Conservation (phyloP, 2,888 invertebrate genomes). For the Dorcus parallelipipedus region DNA sequence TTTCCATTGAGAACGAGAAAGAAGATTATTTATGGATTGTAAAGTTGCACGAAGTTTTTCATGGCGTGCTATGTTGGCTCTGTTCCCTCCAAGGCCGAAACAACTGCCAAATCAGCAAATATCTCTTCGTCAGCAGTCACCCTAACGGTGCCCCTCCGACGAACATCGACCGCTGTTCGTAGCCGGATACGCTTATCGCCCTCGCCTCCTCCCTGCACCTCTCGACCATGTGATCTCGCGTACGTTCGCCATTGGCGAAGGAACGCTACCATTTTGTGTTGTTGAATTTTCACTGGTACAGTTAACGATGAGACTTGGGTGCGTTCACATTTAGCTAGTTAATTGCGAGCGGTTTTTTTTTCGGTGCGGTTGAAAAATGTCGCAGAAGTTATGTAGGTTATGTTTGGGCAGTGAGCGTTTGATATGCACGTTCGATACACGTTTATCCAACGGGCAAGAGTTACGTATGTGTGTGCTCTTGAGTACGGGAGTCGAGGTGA, state of each 20-base stretch:
- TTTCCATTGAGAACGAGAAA: no score
- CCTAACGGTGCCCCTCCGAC: background rate
- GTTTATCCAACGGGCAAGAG: constrained; percentile 15
- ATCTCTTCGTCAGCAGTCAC: background rate
- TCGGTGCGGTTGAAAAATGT: background rate
- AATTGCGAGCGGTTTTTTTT: background rate
- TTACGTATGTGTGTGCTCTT: constrained; percentile 18
- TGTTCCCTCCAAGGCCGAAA: background rate
- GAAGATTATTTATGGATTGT: no score
- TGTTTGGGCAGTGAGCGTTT: constrained; percentile 30
- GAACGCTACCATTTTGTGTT: constrained; percentile 19
- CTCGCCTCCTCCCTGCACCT: constrained; percentile 4
- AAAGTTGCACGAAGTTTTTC: no score
- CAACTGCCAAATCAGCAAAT: constrained; percentile 1
- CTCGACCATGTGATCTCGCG: constrained; percentile 13
- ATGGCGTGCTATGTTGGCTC: background rate
- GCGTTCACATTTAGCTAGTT: background rate
- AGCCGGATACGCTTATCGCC: constrained; percentile 5
- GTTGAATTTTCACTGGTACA: constrained; percentile 20
- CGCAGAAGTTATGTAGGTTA: constrained; percentile 27
- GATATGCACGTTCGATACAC: constrained; percentile 15
- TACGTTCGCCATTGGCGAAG: constrained; percentile 18
- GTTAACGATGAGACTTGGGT: constrained; percentile 5
- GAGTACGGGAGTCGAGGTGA: constrained; percentile 22
- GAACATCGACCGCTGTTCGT: background rate